Evolutionary conservation across 2,888 invertebrate species (phyloP).

Genomic region (Danaus chrysippus): DNA sequence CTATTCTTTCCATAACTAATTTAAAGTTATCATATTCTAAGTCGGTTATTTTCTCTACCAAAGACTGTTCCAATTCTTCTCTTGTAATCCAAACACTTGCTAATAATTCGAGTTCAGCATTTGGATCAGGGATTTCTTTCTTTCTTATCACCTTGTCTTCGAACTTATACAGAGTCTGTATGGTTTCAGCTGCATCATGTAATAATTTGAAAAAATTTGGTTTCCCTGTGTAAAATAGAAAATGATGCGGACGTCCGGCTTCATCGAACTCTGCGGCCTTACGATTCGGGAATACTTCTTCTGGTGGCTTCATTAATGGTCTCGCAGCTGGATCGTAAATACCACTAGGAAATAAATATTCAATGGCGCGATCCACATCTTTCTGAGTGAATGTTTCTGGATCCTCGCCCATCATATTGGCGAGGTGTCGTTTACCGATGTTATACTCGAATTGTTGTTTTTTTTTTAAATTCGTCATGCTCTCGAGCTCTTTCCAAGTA

Average conservation of each 20-base stretch:
- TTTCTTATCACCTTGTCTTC: constrained; percentile 85
- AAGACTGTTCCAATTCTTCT: constrained; percentile 79
- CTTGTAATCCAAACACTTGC: constrained; percentile 81
- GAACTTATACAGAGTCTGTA: constrained; percentile 82
- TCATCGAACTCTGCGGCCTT: constrained; percentile 95
- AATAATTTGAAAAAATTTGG: constrained; percentile 91
- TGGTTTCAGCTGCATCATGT: constrained; percentile 86
- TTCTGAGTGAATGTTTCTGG: constrained; percentile 92
- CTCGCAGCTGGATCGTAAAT: constrained; percentile 90
- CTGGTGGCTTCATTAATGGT: constrained; percentile 94
- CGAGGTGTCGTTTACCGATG: constrained; percentile 96
- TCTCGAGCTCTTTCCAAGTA: constrained; percentile 90
- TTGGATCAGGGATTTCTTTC: constrained; percentile 80
- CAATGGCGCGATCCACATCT: constrained; percentile 92
- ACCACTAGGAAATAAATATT: constrained; percentile 97
- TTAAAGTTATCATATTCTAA: constrained; percentile 86
- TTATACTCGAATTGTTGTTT: constrained; percentile 88
- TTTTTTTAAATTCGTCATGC: constrained; percentile 91
- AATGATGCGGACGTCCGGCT: constrained; percentile 93
- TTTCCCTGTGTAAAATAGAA: constrained; percentile 93
- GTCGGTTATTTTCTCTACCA: constrained; percentile 84
- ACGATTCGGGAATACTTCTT: constrained; percentile 88
- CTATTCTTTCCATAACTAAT: constrained; percentile 84
- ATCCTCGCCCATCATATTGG: constrained; percentile 99
- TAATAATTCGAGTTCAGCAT: constrained; percentile 68